phyloP scores from a whole-genome alignment of 2,113 vertebrate species.

The Cacatua alba region DNA sequence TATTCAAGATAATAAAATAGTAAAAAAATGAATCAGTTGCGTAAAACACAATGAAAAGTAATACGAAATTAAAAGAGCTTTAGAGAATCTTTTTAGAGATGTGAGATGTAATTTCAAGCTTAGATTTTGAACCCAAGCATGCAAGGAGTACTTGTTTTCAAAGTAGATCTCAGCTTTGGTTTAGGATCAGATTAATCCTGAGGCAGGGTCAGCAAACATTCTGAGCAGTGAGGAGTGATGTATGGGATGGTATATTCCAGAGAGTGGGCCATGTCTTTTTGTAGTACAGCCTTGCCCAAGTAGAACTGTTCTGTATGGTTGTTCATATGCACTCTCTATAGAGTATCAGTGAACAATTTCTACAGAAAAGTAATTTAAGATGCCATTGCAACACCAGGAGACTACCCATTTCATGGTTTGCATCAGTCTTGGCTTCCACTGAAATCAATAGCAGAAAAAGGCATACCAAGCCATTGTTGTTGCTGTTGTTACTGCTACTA shows the following conservation, averaged over 20 bases:
- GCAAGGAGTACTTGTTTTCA: neutral
- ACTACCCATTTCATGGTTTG: neutral
- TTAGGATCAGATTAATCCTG: neutral
- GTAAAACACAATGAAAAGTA: neutral
- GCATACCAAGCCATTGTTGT: rapidly evolving
- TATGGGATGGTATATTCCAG: neutral
- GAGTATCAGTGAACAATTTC: neutral
- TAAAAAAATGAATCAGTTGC: neutral
- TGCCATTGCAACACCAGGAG: neutral
- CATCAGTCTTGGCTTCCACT: neutral
- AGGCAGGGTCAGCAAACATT: neutral
- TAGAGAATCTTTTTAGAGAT: neutral
- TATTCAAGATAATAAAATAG: neutral
- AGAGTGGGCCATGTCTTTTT: no score
- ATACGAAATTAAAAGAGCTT: neutral
- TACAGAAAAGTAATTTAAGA: neutral
- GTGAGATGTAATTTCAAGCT: neutral
- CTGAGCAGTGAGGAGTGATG: neutral
- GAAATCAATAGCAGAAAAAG: neutral
- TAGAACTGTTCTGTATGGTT: rapidly evolving
- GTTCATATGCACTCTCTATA: neutral
- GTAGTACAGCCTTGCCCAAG: neutral
- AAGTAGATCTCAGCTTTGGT: neutral
- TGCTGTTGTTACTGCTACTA: neutral
- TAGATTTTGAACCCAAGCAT: neutral